A percentile compares a stretch with the other conserved stretches of the same genome.
Conservation (phyloP, 1,140 invertebrate genomes). For the Drosophila orena region DNA sequence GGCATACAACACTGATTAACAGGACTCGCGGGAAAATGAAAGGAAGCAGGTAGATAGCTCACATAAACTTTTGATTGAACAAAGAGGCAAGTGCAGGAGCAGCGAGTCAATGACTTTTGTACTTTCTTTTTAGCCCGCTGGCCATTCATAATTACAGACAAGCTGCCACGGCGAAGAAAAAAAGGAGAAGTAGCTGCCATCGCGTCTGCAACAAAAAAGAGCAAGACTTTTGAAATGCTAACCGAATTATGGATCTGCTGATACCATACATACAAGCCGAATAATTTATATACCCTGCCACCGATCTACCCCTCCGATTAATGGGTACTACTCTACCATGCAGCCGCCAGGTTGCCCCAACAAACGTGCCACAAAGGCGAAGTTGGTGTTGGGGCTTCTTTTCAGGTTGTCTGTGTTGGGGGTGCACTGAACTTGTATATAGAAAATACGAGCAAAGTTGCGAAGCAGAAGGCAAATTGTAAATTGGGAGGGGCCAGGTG, state of each 20-base stretch:
- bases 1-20: constrained; percentile 50
- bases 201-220: constrained; percentile 52
- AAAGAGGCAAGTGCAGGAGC: constrained; percentile 22
- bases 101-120: constrained; percentile 72
- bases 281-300: background rate
- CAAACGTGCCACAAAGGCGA: constrained; percentile 65
- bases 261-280: background rate
- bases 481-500: constrained; percentile 22
- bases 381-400: constrained; percentile 60
- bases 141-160: constrained; percentile 78
- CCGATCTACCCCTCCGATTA: constrained; percentile 1
- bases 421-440: constrained; percentile 74
- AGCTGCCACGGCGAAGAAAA: constrained; percentile 34
- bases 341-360: constrained; percentile 21
- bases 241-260: background rate
- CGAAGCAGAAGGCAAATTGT: constrained; percentile 26
- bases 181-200: constrained; percentile 42
- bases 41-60: constrained; percentile 68
- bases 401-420: constrained; percentile 64
- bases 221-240: constrained; percentile 2
- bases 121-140: constrained; percentile 65
- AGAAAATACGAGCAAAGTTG: constrained; percentile 35
- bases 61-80: constrained; percentile 76
- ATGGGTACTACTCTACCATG: constrained; percentile 2
- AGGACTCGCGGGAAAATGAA: constrained; percentile 47